These are phyloP conservation scores for Lophotis ruficrista DNA, from an alignment of 2,113 vertebrate species.

Conservation along the genomic window DNA sequence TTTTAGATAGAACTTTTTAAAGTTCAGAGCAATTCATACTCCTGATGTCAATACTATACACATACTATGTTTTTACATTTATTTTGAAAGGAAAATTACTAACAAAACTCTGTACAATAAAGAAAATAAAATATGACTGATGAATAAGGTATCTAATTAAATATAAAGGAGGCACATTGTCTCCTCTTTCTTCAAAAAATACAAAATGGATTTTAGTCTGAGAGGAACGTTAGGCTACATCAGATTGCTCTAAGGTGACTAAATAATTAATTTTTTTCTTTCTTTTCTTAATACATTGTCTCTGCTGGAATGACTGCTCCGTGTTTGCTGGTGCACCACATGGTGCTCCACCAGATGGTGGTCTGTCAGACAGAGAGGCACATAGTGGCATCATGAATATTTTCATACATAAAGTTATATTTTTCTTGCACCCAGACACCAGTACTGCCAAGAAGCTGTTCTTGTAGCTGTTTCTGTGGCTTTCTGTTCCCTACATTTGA, in stretches of 20 bases:
- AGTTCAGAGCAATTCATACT: neutral
- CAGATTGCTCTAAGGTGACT: neutral
- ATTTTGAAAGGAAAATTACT: neutral
- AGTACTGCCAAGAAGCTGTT: neutral
- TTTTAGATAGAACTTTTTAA: neutral
- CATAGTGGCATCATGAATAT: neutral
- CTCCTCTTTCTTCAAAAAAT: neutral
- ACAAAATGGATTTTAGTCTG: neutral
- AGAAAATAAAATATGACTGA: neutral
- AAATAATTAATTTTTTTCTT: neutral
- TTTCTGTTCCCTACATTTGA: neutral
- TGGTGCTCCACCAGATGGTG: slow-evolving; percentile 1
- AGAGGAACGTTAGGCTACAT: neutral
- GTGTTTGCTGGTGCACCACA: neutral
- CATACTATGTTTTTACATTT: neutral
- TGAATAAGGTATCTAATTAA: neutral
- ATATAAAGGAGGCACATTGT: neutral
- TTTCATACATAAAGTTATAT: neutral
- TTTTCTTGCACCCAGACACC: neutral
- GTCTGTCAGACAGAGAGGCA: neutral
- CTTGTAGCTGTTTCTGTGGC: neutral
- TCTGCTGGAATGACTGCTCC: neutral
- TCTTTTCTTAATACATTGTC: neutral
- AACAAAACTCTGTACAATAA: neutral
- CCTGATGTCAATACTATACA: neutral